A percentile compares a stretch with the other conserved stretches of the same genome.
These are phyloP conservation scores for Drosophila trichaetosa DNA, from an alignment of 2,888 invertebrate species.

Conservation along the genomic window DNA sequence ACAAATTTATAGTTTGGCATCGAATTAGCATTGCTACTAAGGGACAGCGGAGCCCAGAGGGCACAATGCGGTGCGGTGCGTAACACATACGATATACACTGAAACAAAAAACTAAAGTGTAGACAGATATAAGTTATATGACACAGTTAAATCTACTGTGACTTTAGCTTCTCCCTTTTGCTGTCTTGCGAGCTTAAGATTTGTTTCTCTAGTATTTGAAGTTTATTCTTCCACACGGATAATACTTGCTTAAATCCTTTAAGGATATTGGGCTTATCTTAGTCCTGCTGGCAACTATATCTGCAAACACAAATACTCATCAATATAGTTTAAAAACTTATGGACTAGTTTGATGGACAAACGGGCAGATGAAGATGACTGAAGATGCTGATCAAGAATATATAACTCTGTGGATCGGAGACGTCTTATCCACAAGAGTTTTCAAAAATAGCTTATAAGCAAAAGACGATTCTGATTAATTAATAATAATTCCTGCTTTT, in stretches of 20 bases:
- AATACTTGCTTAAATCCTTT: too few species aligned
- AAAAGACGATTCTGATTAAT: rapidly evolving
- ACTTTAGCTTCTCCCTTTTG: background rate
- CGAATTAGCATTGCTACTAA: constrained; percentile 62
- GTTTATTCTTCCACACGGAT: background rate
- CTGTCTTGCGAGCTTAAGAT: background rate
- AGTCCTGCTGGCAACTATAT: too few species aligned
- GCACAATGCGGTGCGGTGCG: background rate
- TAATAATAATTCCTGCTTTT: background rate
- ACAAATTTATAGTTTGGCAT: constrained; percentile 79
- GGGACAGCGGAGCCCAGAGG: constrained; percentile 1
- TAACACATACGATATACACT: constrained; percentile 7
- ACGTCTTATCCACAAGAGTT: too few species aligned
- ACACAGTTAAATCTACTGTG: background rate
- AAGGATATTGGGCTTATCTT: too few species aligned
- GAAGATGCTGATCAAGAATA: too few species aligned
- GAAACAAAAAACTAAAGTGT: background rate
- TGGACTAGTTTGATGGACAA: too few species aligned
- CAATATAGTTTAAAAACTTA: too few species aligned
- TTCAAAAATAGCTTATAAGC: too few species aligned
- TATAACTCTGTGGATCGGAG: too few species aligned
- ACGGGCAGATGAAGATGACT: too few species aligned
- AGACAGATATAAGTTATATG: background rate
- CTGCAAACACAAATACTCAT: too few species aligned
- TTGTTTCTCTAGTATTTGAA: background rate